These are phyloP conservation scores for Temnopleurus reevesii DNA, from an alignment of 53 echinoderm and acorn worm species.

Conservation along the genomic window DNA sequence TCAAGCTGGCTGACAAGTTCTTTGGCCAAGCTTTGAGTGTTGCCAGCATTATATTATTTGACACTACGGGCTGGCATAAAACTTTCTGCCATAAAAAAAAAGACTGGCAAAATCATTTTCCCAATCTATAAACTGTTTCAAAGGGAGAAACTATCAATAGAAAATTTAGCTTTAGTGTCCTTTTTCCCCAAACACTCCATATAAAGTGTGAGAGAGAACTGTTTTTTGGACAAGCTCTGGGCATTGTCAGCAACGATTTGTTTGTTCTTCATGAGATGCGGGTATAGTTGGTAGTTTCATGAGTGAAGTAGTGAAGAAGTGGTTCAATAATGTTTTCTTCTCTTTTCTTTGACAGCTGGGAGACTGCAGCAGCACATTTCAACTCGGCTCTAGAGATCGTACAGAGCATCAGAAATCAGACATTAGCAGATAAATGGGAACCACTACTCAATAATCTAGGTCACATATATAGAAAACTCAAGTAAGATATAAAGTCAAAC, in stretches of 20 bases:
- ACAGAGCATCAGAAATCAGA: constrained; percentile 73
- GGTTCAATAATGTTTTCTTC: neutral
- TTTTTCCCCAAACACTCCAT: too few relatives aligned
- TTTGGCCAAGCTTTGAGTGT: constrained; percentile 84
- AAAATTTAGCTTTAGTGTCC: too few relatives aligned
- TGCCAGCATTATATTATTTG: too few relatives aligned
- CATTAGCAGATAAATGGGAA: constrained; percentile 94
- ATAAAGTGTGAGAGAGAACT: too few relatives aligned
- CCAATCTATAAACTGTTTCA: too few relatives aligned
- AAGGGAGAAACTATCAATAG: too few relatives aligned
- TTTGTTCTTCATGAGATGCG: constrained; percentile 96
- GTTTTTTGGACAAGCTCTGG: constrained; percentile 81
- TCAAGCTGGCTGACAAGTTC: too few relatives aligned
- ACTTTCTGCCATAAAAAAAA: too few relatives aligned
- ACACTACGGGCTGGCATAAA: too few relatives aligned
- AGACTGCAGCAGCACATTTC: constrained; percentile 76
- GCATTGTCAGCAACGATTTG: constrained; percentile 79
- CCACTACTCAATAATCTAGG: constrained; percentile 93
- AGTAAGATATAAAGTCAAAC: constrained; percentile 65
- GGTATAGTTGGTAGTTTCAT: too few relatives aligned
- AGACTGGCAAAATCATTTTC: too few relatives aligned
- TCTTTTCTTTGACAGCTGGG: constrained; percentile 63
- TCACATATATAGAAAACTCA: constrained; percentile 87
- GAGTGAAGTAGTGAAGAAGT: too few relatives aligned
- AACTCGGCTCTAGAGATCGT: constrained; percentile 73